Percentiles rank a stretch among this genome's conserved stretches.
Conservation (phyloP, 2,888 invertebrate genomes). For the Oasisia sp. region DNA sequence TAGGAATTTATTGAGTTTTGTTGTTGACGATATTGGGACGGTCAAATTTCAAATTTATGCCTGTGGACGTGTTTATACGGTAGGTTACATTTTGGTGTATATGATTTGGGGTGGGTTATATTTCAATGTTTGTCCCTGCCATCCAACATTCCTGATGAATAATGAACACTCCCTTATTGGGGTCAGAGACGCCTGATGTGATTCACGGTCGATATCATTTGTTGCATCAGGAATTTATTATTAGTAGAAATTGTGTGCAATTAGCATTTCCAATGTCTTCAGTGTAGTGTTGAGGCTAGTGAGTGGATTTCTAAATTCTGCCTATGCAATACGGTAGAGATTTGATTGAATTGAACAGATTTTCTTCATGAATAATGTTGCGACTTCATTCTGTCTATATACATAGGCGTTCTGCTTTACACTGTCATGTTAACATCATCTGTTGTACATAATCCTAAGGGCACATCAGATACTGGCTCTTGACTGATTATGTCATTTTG, state of each 20-base stretch:
- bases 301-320: background rate
- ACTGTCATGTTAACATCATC: background rate
- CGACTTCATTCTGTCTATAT: background rate
- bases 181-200: background rate
- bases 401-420: background rate
- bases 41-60: too few relatives aligned
- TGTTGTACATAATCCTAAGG: constrained; percentile 10
- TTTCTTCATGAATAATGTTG: background rate
- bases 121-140: too few relatives aligned
- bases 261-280: background rate
- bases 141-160: too few relatives aligned
- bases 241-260: background rate
- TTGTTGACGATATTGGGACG: too few relatives aligned
- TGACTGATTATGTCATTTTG: background rate
- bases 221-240: background rate
- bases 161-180: too few relatives aligned
- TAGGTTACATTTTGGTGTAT: too few relatives aligned
- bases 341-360: background rate
- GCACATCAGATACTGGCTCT: background rate
- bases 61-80: too few relatives aligned
- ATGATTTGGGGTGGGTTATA: too few relatives aligned
- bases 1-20: too few relatives aligned
- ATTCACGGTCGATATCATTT: background rate
- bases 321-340: background rate
- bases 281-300: background rate